Evolutionary conservation across 2,113 vertebrate species (phyloP).

Genomic region (Eolophus roseicapilla): DNA sequence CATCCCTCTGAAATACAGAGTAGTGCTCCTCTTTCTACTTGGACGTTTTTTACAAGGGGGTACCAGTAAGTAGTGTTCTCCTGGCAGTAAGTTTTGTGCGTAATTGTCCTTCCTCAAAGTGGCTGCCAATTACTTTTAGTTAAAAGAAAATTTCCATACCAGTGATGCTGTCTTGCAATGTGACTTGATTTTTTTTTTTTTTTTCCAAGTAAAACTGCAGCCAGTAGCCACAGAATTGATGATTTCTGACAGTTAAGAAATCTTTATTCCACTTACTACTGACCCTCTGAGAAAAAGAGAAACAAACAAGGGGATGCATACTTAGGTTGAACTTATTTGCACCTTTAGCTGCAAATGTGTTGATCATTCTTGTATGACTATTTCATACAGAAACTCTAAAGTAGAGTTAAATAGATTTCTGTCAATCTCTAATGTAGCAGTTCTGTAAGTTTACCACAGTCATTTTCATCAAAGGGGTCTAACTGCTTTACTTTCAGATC

Average conservation of each 20-base stretch:
- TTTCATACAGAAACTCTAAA: background rate
- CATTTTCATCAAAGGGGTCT: background rate
- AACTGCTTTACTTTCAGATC: background rate
- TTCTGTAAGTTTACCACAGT: background rate
- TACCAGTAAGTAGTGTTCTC: background rate
- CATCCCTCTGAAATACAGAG: background rate
- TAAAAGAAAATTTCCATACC: background rate
- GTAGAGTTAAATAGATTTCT: background rate
- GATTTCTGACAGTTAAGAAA: background rate
- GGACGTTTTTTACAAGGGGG: background rate
- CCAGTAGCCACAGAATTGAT: background rate
- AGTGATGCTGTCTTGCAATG: background rate
- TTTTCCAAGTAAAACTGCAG: background rate
- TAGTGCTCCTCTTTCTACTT: background rate
- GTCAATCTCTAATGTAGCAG: background rate
- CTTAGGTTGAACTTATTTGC: background rate
- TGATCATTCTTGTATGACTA: background rate
- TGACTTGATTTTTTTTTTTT: background rate
- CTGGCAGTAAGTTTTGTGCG: background rate
- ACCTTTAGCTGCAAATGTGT: background rate
- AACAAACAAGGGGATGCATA: background rate
- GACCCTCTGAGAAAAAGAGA: background rate
- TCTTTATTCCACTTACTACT: background rate
- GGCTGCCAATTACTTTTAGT: background rate
- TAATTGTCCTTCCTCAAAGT: background rate